Conservation (phyloP, 2,113 vertebrate species). For the Dasyurus viverrinus region DNA sequence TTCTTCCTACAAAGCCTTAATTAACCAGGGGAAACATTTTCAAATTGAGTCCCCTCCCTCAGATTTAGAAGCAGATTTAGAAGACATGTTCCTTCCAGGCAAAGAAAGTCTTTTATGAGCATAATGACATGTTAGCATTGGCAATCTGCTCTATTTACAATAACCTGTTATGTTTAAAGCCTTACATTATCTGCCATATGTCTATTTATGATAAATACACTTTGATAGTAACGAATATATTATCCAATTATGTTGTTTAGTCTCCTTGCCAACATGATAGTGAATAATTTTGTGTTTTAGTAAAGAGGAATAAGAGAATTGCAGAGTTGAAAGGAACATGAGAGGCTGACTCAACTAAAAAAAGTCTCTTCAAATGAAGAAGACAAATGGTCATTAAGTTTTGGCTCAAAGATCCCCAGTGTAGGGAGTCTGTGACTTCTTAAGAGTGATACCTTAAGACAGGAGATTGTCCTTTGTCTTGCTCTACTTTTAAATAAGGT, state of each 20-base stretch:
- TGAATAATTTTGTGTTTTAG: slow-evolving; percentile 44
- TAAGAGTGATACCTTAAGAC: neutral
- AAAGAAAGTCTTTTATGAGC: neutral
- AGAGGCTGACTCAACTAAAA: neutral
- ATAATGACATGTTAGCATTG: neutral
- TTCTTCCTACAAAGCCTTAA: neutral
- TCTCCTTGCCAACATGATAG: slow-evolving; percentile 48
- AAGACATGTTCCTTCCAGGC: slow-evolving; percentile 5
- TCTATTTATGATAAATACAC: neutral
- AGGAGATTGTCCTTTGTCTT: neutral
- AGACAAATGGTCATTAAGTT: neutral
- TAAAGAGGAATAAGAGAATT: slow-evolving; percentile 36
- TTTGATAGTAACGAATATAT: slow-evolving; percentile 25
- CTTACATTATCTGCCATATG: slow-evolving; percentile 7
- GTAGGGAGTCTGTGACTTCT: neutral
- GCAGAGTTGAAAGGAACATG: neutral
- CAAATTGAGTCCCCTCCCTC: neutral
- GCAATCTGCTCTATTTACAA: neutral
- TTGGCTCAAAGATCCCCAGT: neutral
- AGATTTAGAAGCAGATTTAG: slow-evolving; percentile 19
- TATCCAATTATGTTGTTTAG: slow-evolving; percentile 13
- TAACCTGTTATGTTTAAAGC: slow-evolving; percentile 12
- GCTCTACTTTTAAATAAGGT: neutral
- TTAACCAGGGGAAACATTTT: neutral
- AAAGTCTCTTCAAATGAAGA: neutral